Evolutionary conservation across 2,888 invertebrate genomes (phyloP).

Genomic region (Hydroisotoma schaefferi): DNA sequence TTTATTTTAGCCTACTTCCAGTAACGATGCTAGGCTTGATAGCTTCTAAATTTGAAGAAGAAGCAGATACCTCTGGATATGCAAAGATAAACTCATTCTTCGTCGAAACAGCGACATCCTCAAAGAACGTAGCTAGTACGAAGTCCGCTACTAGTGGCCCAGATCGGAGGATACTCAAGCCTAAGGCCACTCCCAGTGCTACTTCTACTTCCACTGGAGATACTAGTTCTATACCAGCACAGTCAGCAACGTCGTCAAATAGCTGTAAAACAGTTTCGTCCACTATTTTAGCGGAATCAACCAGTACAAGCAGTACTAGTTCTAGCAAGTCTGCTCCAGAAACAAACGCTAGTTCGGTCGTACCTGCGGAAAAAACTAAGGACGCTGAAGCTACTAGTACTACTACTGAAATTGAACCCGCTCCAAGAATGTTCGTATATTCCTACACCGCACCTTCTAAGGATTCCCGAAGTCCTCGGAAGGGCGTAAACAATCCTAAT

Average conservation of each 20-base stretch:
- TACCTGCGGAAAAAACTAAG: not conserved
- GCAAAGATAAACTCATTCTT: slow-evolving; percentile 40
- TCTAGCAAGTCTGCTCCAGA: too few species aligned
- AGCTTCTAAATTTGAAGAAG: slow-evolving; percentile 52
- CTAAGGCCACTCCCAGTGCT: not conserved
- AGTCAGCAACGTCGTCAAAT: too few species aligned
- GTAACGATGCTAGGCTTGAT: slow-evolving; percentile 51
- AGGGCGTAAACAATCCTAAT: too few species aligned
- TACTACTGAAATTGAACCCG: not conserved
- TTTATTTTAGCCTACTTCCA: slow-evolving; percentile 50
- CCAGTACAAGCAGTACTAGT: too few species aligned
- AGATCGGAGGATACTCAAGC: not conserved
- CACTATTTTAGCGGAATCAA: too few species aligned
- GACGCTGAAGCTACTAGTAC: not conserved
- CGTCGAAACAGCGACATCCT: not conserved
- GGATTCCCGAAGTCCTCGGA: too few species aligned
- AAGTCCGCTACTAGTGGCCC: not conserved
- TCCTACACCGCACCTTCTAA: not conserved
- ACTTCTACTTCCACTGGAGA: not conserved
- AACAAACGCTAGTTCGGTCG: not conserved
- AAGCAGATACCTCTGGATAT: slow-evolving; percentile 24
- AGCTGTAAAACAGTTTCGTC: too few species aligned
- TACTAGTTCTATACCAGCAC: not conserved
- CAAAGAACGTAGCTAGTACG: not conserved
- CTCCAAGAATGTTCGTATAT: not conserved